phyloP scores from a whole-genome alignment of 2,888 invertebrate species.

The Tenodera sinensis region DNA sequence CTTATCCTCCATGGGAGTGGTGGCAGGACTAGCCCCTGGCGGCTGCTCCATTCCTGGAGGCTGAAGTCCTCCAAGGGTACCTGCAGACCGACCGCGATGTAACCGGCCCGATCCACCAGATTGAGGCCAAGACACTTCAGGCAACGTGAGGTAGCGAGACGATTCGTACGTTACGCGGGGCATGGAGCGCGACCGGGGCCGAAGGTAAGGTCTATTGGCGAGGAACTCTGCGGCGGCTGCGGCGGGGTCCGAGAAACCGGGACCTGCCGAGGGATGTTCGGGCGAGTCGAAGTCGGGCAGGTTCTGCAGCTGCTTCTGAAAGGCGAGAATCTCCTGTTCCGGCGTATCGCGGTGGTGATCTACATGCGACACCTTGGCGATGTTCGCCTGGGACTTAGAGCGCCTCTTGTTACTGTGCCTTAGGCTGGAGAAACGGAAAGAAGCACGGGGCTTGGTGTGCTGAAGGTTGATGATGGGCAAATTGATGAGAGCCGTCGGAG shows the following conservation, averaged over 20 bases:
- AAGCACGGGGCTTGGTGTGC: constrained; percentile 37
- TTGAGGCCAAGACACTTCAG: constrained; percentile 38
- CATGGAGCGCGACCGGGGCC: constrained; percentile 48
- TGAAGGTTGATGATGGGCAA: constrained; percentile 31
- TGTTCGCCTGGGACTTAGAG: constrained; percentile 41
- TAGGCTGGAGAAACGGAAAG: constrained; percentile 39
- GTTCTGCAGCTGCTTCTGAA: constrained; percentile 56
- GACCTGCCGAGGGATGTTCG: constrained; percentile 38
- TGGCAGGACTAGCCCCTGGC: constrained; percentile 17
- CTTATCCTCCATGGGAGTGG: constrained; percentile 25
- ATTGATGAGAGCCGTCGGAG: constrained; percentile 33
- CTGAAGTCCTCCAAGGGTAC: constrained; percentile 38
- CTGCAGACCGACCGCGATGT: constrained; percentile 40
- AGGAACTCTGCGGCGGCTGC: constrained; percentile 37
- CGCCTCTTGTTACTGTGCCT: constrained; percentile 39
- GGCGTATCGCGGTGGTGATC: constrained; percentile 40
- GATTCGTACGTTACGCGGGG: constrained; percentile 46
- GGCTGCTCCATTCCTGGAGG: constrained; percentile 32
- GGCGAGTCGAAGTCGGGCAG: constrained; percentile 49
- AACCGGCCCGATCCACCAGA: constrained; percentile 36
- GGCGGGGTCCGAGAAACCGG: constrained; percentile 35
- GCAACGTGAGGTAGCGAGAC: constrained; percentile 41
- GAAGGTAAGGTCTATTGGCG: constrained; percentile 38
- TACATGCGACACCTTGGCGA: constrained; percentile 34
- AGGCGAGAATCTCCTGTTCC: constrained; percentile 52